A percentile compares a stretch with the other conserved stretches of the same genome.
These are phyloP conservation scores for Vulpes ferrilata DNA, from an alignment of 2,113 vertebrate species.

Conservation along the genomic window DNA sequence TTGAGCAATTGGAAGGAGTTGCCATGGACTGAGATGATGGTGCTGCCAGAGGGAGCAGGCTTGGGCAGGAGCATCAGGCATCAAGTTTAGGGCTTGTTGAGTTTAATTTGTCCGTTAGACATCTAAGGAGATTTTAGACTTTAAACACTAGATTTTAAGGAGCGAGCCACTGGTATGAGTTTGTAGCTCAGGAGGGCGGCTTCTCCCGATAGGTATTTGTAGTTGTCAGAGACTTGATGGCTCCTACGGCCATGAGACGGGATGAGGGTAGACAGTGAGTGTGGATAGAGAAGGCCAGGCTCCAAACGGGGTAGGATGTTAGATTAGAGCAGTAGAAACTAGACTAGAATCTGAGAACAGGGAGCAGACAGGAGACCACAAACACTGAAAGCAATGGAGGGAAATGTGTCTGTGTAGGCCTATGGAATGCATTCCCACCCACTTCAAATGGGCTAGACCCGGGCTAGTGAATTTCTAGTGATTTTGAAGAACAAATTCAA, in stretches of 20 bases:
- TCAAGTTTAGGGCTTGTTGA: not conserved
- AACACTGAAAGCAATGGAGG: not conserved
- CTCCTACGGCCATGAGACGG: not conserved
- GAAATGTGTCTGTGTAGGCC: not conserved
- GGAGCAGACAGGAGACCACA: not conserved
- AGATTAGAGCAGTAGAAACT: not conserved
- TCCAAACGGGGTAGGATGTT: not conserved
- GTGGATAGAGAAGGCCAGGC: not conserved
- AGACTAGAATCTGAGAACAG: not conserved
- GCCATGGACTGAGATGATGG: not conserved
- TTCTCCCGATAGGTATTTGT: not conserved
- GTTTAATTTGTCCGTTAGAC: not conserved
- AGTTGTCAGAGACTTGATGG: not conserved
- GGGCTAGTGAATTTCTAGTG: constrained; percentile 35
- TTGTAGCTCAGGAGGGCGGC: not conserved
- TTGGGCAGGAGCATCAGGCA: not conserved
- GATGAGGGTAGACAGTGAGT: not conserved
- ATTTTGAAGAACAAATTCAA: constrained; percentile 56
- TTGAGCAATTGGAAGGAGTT: not conserved
- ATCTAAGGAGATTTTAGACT: not conserved
- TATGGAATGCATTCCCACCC: not conserved
- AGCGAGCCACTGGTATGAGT: not conserved
- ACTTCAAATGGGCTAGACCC: not conserved
- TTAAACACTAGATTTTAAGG: not conserved
- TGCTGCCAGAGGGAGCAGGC: not conserved